These are phyloP conservation scores for Brachionus sp. DNA, from an alignment of 1,140 invertebrate species.

Conservation along the genomic window DNA sequence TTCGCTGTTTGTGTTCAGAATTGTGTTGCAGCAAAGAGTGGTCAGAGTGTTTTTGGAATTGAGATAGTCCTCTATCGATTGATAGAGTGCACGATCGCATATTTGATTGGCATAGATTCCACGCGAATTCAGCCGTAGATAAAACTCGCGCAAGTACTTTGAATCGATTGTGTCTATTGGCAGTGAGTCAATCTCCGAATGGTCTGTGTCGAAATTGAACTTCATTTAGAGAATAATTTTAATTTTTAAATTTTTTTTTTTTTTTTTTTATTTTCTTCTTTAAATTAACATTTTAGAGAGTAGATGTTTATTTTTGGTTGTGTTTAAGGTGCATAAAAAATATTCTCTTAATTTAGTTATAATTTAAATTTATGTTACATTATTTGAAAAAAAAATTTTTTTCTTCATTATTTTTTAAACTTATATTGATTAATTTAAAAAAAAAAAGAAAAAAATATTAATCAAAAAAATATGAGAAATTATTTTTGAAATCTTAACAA, in stretches of 20 bases:
- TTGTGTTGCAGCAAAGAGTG: background rate
- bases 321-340: too few species aligned
- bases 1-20: background rate
- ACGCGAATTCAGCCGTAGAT: background rate
- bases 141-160: constrained; percentile 19
- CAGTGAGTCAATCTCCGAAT: background rate
- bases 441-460: too few species aligned
- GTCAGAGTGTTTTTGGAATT: background rate
- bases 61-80: constrained; percentile 5
- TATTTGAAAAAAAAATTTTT: too few species aligned
- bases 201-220: constrained; percentile 17
- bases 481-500: too few species aligned
- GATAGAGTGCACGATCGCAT: background rate
- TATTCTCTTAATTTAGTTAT: too few species aligned
- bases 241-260: too few species aligned
- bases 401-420: too few species aligned
- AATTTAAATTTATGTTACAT: too few species aligned
- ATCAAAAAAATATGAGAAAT: too few species aligned
- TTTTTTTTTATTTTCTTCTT: background rate
- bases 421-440: too few species aligned
- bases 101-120: background rate
- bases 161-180: background rate
- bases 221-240: too few species aligned
- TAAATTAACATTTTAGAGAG: background rate
- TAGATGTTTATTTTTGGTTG: background rate